Evolutionary conservation across 2,113 vertebrate species (phyloP).

Genomic region (Oxyruncus cristatus): DNA sequence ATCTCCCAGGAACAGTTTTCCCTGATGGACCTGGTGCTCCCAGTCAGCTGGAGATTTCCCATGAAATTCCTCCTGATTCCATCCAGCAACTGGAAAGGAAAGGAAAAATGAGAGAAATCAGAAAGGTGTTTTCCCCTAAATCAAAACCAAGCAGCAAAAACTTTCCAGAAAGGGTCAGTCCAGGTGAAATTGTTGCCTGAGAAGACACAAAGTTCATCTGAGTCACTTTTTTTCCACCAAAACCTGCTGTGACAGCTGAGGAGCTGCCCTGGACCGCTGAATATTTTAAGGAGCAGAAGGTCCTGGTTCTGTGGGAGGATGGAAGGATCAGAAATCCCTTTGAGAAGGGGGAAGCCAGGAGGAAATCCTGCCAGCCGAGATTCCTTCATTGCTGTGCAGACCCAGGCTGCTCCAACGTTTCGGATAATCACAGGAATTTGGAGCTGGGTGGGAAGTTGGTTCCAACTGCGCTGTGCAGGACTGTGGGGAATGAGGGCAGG

Average conservation of each 20-base stretch:
- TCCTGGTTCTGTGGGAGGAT: neutral
- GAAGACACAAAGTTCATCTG: neutral
- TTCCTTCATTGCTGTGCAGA: neutral
- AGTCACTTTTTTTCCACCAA: neutral
- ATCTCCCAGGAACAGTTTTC: neutral
- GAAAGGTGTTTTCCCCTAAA: neutral
- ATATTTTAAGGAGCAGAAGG: neutral
- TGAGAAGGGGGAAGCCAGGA: neutral
- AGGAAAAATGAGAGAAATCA: neutral
- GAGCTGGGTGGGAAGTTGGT: rapidly evolving
- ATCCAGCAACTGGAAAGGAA: neutral
- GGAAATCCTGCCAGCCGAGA: neutral
- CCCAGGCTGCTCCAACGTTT: neutral
- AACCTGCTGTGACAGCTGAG: neutral
- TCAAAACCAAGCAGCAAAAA: neutral
- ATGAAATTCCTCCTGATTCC: rapidly evolving
- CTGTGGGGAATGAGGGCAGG: neutral
- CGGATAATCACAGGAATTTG: neutral
- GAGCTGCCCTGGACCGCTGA: neutral
- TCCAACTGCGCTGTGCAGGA: neutral
- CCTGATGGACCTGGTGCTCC: neutral
- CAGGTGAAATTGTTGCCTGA: neutral
- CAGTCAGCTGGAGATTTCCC: neutral
- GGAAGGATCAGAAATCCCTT: neutral
- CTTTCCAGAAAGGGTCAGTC: neutral